Evolutionary conservation across 2,797 vertebrate species (phyloP).

Genomic region (Tapirus indicus): DNA sequence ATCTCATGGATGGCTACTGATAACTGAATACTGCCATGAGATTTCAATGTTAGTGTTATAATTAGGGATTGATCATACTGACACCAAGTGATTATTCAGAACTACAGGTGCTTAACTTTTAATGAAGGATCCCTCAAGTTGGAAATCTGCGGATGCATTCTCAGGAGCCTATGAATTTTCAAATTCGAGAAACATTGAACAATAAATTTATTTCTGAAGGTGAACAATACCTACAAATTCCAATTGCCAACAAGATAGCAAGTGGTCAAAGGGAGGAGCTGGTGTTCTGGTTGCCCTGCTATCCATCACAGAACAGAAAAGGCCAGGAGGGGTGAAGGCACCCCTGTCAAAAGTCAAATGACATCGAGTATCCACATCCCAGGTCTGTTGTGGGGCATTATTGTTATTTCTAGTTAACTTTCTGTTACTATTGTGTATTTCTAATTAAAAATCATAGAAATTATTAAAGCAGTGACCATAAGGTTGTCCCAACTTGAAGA

Average conservation of each 20-base stretch:
- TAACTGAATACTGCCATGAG: not conserved
- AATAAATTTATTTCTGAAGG: not conserved
- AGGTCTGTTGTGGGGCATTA: not conserved
- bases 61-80: not conserved
- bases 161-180: not conserved
- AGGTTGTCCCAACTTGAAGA: not conserved
- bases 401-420: no score
- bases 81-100: not conserved
- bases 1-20: not conserved
- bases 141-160: not conserved
- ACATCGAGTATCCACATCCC: not conserved
- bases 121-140: not conserved
- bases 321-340: not conserved
- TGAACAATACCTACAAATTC: not conserved
- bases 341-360: not conserved
- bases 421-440: not conserved
- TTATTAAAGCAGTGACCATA: not conserved
- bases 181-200: slow-evolving; percentile 7
- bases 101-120: slow-evolving; percentile 15
- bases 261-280: not conserved
- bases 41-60: not conserved
- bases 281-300: not conserved
- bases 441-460: slow-evolving; percentile 38
- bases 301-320: not conserved
- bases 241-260: not conserved